Base-by-base conservation (phyloP, 2,797 vertebrate genomes). In the Cossypha dichroa region DNA sequence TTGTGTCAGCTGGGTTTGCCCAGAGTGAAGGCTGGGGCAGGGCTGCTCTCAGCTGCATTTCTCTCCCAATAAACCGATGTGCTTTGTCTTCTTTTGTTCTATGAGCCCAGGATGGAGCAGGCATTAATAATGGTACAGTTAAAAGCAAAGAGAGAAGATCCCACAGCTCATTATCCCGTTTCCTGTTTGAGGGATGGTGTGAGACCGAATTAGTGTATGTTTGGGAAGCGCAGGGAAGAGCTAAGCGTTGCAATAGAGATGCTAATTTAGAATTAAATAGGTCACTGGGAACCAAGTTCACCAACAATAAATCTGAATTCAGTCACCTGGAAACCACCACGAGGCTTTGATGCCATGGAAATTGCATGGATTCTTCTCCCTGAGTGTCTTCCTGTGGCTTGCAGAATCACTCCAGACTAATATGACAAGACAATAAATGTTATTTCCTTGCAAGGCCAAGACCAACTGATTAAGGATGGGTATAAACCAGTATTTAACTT, bases 261-360 rank as follows among this genome's bases (percentile, higher is more conserved):
- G 96, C 81, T 96, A 96, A 96, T 95, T 77, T 20, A 38, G 89
- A 90, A 93, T 85, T 93, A 93, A 95, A 91, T 62, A 89, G 89
- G 88, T 88, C 86, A 62, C 91, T 78, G 62, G 84, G 92, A 96
- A 26, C 82, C 94, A 97, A 95, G 96, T 94, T 95, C 96, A 96
- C 60, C 87, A 62, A 88, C 58, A 90, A 55, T 45, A 91, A 94
- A 95, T 83, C 73, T 62, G 86, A 95, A 91, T 92, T 95, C 69
- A 45, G 79, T 58, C 94, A 96, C 94, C 91, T 96, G 86, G 84
- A 92, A 92, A 87, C 12, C 64, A 40, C 85, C 79, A 40, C 15
- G 75, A 91, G 48, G 66, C 94, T 96, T 95, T 92, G 89, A 93
- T 93, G 91, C 45, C 43, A 15, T 17, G 73, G 91, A 78, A 96